Percentiles rank a stretch among this genome's conserved stretches.
These are phyloP conservation scores for Pachypanchax playfairii DNA, from an alignment of 2,113 vertebrate genomes.

Conservation along the genomic window DNA sequence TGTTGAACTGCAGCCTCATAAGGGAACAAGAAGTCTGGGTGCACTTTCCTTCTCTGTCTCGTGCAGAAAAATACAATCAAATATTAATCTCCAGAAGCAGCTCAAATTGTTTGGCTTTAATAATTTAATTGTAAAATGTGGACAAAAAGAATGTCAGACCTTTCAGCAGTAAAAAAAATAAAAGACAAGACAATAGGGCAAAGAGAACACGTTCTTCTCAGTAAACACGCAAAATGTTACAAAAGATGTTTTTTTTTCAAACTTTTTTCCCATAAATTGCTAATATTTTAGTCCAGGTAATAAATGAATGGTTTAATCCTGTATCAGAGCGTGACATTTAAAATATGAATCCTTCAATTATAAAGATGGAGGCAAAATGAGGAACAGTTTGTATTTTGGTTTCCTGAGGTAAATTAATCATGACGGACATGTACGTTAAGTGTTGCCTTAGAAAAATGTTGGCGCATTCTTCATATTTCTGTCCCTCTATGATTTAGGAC, in stretches of 20 bases:
- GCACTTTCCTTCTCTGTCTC: neutral
- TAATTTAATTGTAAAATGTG: constrained; percentile 11
- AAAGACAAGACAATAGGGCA: neutral
- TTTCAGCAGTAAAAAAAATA: neutral
- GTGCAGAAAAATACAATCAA: constrained; percentile 2
- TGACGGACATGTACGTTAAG: neutral
- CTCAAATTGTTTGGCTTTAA: neutral
- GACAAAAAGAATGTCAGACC: constrained; percentile 8
- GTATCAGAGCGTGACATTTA: too few relatives aligned
- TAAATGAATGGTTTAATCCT: neutral
- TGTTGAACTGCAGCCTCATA: too few relatives aligned
- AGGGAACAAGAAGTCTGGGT: neutral
- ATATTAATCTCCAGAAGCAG: constrained; percentile 2
- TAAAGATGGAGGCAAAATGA: too few relatives aligned
- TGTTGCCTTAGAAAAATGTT: too few relatives aligned
- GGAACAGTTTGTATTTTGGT: too few relatives aligned
- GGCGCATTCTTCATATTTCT: neutral
- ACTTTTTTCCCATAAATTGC: neutral
- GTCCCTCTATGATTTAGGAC: neutral
- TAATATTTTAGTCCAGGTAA: neutral
- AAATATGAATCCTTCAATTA: too few relatives aligned
- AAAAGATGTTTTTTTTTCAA: too few relatives aligned
- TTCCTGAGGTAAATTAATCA: too few relatives aligned
- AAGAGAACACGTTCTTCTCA: neutral
- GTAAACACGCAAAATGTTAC: constrained; percentile 3